Evolutionary conservation across 2,888 invertebrate species (phyloP).

Genomic region (Dolichopus griseipennis): DNA sequence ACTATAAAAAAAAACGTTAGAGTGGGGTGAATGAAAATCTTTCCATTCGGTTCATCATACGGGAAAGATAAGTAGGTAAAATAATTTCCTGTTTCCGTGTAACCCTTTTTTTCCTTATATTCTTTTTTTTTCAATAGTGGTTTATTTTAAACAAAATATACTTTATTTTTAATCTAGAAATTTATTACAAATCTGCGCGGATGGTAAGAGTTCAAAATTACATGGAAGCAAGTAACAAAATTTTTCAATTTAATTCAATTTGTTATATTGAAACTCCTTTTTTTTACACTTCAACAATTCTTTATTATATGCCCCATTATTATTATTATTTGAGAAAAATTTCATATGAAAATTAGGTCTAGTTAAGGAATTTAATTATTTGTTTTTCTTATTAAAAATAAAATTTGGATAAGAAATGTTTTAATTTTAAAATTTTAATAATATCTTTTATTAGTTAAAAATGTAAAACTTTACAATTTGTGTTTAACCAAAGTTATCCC

Average conservation of each 20-base stretch:
- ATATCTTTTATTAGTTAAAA: no score
- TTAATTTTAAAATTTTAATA: no score
- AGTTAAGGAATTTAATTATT: no score
- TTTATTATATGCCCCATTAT: neutral
- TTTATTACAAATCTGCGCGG: no score
- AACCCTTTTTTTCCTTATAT: neutral
- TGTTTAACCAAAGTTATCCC: no score
- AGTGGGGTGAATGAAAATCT: neutral
- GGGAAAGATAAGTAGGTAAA: neutral
- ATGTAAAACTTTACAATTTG: no score
- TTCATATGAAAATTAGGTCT: neutral
- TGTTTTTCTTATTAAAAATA: no score
- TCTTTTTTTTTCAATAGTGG: neutral
- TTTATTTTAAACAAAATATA: neutral
- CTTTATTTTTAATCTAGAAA: neutral
- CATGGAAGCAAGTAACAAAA: neutral
- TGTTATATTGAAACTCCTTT: neutral
- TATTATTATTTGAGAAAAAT: neutral
- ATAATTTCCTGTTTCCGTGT: conserved; percentile 3
- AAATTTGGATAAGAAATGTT: no score
- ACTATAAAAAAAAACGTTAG: neutral
- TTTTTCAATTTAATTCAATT: neutral
- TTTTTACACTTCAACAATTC: neutral
- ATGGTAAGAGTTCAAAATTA: neutral
- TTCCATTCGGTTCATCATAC: neutral